Percentiles rank a stretch among this genome's conserved stretches.
phyloP scores from a whole-genome alignment of 2,888 invertebrate species.

The Diachrysia chrysitis region DNA sequence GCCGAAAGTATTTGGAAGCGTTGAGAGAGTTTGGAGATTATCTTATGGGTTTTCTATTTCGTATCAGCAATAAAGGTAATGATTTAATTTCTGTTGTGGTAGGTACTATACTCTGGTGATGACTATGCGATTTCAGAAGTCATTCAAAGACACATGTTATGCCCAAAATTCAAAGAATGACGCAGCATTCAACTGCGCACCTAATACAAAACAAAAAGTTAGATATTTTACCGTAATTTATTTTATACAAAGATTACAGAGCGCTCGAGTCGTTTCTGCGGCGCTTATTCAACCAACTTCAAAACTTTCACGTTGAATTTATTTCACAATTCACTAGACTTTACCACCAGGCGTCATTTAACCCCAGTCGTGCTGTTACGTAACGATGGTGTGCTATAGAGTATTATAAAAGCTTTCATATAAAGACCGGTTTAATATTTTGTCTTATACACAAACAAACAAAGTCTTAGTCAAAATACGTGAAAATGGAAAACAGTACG shows the following conservation, averaged over 20 bases:
- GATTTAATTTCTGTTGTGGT: background rate
- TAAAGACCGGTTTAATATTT: background rate
- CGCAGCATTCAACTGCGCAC: background rate
- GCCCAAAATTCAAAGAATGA: background rate
- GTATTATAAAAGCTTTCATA: background rate
- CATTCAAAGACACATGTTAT: background rate
- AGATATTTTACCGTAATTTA: slow-evolving; percentile 2
- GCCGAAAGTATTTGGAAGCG: background rate
- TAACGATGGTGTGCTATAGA: background rate
- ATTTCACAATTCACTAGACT: background rate
- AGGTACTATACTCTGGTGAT: background rate
- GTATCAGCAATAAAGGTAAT: background rate
- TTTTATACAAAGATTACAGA: slow-evolving; percentile 1
- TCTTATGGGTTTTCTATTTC: background rate
- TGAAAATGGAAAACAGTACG: background rate
- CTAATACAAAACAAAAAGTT: slow-evolving; percentile 2
- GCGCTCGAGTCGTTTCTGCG: background rate
- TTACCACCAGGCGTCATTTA: background rate
- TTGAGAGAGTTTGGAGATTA: background rate
- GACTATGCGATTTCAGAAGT: background rate
- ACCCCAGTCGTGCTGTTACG: background rate
- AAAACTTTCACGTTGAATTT: background rate
- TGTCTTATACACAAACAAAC: background rate
- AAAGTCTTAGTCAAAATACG: background rate
- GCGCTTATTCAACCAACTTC: slow-evolving; percentile 3